Base-by-base conservation (phyloP, 2,888 invertebrate species). In the Encarsia formosa region DNA sequence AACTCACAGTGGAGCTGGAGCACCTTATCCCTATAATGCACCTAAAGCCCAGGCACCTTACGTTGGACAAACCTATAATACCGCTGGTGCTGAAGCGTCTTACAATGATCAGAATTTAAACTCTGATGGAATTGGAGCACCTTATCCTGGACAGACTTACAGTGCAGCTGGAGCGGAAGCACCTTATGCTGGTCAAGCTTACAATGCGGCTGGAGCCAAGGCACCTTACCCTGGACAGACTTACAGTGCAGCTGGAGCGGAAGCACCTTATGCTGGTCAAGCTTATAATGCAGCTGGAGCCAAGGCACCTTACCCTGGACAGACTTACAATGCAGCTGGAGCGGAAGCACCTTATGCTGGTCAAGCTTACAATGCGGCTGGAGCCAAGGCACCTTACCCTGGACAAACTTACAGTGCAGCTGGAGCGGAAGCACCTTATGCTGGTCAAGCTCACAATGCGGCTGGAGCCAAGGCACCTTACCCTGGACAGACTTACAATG, bases 251-350 rank as follows among this genome's bases (percentile, higher is more conserved):
- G 32, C 22, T 5, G 38, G 15, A 18, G 13, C 24, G n/a, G 38
- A 47, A 48, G 31, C 39, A 4, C 48, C 26, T 40, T 37, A 53
- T 47, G n/a, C 39, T 44, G 57, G 45, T 22, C 46, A 54, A 22
- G 39, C 20, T 16, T 54, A 35, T n/a, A 46, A 55, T 35, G 42
- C 39, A 31, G 32, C 42, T 29, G 42, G 45, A 35, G 13, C 18
- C 8, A 49, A 34, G 16, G 13, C 13, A 4, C 35, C 43, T 4
- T 19, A 23, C 6, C 20, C 31, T n/a, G 54, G 54, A 13, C 20
- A 49, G 26, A 18, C 35, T 19, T 29, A 38, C 15, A 19, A 22
- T 29, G 39, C 15, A 24, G 39, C 26, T 19, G 45, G 41, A 42
- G 13, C 43, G 31, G 1, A 9, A 16, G 31, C 8, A 29, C n/a